phyloP scores from a whole-genome alignment of 2,797 vertebrate genomes.

The Yasuhikotakia modesta region DNA sequence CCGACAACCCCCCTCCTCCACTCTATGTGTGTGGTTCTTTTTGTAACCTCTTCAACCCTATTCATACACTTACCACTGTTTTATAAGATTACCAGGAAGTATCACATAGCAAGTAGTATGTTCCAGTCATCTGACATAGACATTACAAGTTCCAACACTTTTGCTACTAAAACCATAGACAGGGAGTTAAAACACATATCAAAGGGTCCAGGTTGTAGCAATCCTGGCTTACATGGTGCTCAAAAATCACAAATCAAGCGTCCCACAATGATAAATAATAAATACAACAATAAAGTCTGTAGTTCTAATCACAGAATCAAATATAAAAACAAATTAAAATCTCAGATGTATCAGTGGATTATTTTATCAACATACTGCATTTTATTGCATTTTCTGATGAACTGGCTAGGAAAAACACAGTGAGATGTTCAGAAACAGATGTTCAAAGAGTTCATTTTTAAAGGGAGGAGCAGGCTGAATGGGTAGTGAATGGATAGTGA shows the following conservation, averaged over 20 bases:
- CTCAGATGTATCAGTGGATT: background rate
- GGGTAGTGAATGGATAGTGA: background rate
- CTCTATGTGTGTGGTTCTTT: slow-evolving; percentile 44
- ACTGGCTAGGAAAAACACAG: too few species aligned
- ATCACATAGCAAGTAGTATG: slow-evolving; percentile 58
- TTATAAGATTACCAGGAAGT: slow-evolving; percentile 46
- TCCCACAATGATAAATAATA: background rate
- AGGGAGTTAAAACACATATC: slow-evolving; percentile 58
- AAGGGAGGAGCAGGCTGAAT: background rate
- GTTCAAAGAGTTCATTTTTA: background rate
- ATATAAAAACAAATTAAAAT: background rate
- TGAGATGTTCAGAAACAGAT: background rate
- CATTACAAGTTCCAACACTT: slow-evolving; percentile 59
- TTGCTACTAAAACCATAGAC: slow-evolving; percentile 66
- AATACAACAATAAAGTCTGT: background rate
- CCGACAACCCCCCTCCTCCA: slow-evolving; percentile 15
- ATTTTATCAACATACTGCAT: background rate
- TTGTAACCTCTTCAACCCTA: slow-evolving; percentile 40
- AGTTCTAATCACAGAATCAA: background rate
- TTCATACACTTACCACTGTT: slow-evolving; percentile 29
- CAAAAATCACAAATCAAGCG: background rate
- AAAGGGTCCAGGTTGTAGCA: slow-evolving; percentile 29
- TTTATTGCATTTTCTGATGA: background rate
- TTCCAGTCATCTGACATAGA: slow-evolving; percentile 52
- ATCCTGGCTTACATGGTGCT: background rate